phyloP scores from a whole-genome alignment of 2,888 invertebrate species.

The Limenitis camilla region DNA sequence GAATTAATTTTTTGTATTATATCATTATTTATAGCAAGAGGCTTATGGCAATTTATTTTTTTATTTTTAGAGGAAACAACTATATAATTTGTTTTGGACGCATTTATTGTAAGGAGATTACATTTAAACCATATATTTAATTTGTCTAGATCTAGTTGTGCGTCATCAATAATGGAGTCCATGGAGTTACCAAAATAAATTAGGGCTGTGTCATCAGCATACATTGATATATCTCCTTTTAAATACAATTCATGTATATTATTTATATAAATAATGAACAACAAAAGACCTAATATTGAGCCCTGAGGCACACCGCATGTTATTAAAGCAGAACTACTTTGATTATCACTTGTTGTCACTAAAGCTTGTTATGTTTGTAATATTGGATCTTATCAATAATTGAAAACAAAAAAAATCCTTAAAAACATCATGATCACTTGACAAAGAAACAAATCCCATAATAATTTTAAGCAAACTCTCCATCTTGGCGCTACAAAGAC shows the following conservation, averaged over 20 bases:
- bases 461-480: constrained; percentile 6
- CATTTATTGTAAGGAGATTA: no score
- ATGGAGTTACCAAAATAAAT: constrained; percentile 9
- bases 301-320: neutral
- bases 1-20: no score
- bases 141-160: constrained; percentile 7
- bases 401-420: neutral
- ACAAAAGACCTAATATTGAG: neutral
- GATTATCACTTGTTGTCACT: no score
- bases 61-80: no score
- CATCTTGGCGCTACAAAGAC: constrained; percentile 18
- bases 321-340: neutral
- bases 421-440: neutral
- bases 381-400: constrained; percentile 4
- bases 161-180: neutral
- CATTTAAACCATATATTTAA: constrained; percentile 6
- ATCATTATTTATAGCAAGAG: no score
- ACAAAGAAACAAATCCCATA: neutral
- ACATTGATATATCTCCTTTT: constrained; percentile 1
- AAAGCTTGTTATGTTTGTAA: no score
- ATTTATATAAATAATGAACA: neutral
- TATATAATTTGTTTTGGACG: no score
- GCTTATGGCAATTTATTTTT: no score
- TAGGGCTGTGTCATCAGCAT: constrained; percentile 13
- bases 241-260: constrained; percentile 1